A percentile compares a stretch with the other conserved stretches of the same genome.
These are phyloP conservation scores for Baronia brevicornis DNA, from an alignment of 2,888 invertebrate genomes.

Conservation along the genomic window DNA sequence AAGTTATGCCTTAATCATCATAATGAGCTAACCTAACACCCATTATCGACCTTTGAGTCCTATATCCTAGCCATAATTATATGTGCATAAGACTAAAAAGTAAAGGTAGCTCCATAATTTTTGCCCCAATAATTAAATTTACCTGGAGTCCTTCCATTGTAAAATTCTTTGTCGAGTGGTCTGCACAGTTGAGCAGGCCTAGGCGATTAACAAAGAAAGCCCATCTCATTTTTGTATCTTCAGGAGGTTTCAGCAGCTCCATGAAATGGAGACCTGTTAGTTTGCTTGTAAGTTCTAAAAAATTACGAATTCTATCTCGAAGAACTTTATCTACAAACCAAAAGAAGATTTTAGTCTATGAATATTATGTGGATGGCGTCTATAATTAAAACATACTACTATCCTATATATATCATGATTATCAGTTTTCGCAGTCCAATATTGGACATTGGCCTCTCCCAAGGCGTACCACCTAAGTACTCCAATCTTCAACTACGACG, in stretches of 20 bases:
- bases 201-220: constrained; percentile 51
- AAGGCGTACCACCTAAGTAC: too few species aligned
- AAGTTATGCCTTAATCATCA: too few species aligned
- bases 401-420: too few species aligned
- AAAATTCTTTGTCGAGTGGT: constrained; percentile 36
- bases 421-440: too few species aligned
- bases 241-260: constrained; percentile 41
- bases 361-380: too few species aligned
- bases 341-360: not conserved
- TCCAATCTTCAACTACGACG: too few species aligned
- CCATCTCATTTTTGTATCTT: constrained; percentile 36
- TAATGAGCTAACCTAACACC: too few species aligned
- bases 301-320: constrained; percentile 43
- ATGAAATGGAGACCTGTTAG: constrained; percentile 37
- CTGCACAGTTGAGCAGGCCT: constrained; percentile 38
- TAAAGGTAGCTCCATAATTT: not conserved
- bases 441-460: too few species aligned
- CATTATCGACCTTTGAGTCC: too few species aligned
- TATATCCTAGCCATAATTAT: too few species aligned
- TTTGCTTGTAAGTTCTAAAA: constrained; percentile 33
- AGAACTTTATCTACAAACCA: constrained; percentile 42
- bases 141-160: constrained; percentile 52
- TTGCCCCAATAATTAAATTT: not conserved
- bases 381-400: constrained; percentile 1
- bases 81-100: not conserved